A percentile compares a stretch with the other conserved stretches of the same genome.
phyloP scores from a whole-genome alignment of 2,797 vertebrate species.

The Simalia tracyae region DNA sequence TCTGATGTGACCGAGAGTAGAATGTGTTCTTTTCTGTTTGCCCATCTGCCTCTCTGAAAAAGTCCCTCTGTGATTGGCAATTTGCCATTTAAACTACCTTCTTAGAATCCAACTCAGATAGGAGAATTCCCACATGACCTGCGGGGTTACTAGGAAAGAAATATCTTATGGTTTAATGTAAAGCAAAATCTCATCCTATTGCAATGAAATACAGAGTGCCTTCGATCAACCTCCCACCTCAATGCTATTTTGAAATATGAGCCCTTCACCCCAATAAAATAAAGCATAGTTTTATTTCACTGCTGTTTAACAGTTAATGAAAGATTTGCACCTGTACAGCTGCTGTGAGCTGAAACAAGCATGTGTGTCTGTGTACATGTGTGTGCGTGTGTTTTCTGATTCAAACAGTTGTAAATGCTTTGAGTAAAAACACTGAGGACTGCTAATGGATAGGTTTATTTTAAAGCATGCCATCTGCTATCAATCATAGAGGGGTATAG shows the following conservation, averaged over 20 bases:
- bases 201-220: slow-evolving; percentile 41
- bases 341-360: slow-evolving; percentile 72
- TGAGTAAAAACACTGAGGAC: slow-evolving; percentile 84
- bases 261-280: slow-evolving; percentile 66
- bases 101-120: slow-evolving; percentile 24
- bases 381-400: slow-evolving; percentile 59
- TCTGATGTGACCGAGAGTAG: slow-evolving; percentile 22
- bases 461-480: slow-evolving; percentile 94
- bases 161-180: slow-evolving; percentile 25
- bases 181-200: slow-evolving; percentile 34
- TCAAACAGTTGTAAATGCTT: slow-evolving; percentile 87
- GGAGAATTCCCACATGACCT: slow-evolving; percentile 14
- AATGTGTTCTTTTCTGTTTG: slow-evolving; percentile 12
- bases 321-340: slow-evolving; percentile 90
- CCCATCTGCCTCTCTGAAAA: slow-evolving; percentile 17
- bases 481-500: slow-evolving; percentile 91
- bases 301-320: slow-evolving; percentile 83
- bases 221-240: not conserved
- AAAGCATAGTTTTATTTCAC: slow-evolving; percentile 67
- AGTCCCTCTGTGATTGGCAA: not conserved
- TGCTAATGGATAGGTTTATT: slow-evolving; percentile 97
- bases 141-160: not conserved
- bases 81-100: slow-evolving; percentile 2
- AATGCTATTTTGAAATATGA: slow-evolving; percentile 48
- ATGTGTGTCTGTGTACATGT: no score